Percentiles rank a stretch among this genome's conserved stretches.
phyloP scores from a whole-genome alignment of 1,140 invertebrate genomes.

The Liolophura sinensis region DNA sequence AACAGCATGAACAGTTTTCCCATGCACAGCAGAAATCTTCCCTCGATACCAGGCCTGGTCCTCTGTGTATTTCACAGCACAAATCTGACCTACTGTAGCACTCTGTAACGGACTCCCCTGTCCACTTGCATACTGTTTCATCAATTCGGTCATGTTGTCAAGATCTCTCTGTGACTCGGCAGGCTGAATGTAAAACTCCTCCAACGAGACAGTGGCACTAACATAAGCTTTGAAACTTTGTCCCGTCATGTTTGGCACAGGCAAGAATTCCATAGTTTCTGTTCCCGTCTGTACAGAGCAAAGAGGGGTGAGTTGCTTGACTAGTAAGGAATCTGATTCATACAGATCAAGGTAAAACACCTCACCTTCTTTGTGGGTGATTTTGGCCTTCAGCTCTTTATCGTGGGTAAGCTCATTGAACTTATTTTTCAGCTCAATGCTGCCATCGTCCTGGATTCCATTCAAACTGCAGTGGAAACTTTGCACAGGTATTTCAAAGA shows the following conservation, averaged over 20 bases:
- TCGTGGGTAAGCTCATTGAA: conserved; percentile 27
- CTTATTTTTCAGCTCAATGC: conserved; percentile 9
- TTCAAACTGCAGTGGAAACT: conserved; percentile 32
- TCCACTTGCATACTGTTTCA: conserved; percentile 41
- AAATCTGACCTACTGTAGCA: conserved; percentile 12
- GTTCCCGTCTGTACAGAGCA: too few relatives aligned
- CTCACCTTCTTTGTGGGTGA: conserved; percentile 12
- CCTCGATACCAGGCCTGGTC: conserved; percentile 79
- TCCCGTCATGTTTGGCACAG: too few relatives aligned
- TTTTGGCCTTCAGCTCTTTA: conserved; percentile 28
- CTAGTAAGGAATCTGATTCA: too few relatives aligned
- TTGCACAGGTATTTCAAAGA: conserved; percentile 27
- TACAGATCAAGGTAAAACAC: too few relatives aligned
- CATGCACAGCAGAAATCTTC: conserved; percentile 64
- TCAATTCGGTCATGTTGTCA: conserved; percentile 48
- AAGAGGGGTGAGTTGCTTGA: too few relatives aligned
- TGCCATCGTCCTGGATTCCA: neutral
- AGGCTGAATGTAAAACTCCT: too few relatives aligned
- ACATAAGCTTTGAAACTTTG: too few relatives aligned
- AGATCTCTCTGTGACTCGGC: too few relatives aligned
- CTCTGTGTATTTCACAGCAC: conserved; percentile 69
- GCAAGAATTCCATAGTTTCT: too few relatives aligned
- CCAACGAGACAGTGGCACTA: too few relatives aligned
- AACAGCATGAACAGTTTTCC: conserved; percentile 67
- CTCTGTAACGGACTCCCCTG: neutral